phyloP scores from a whole-genome alignment of 2,888 invertebrate genomes.

The Thymelicus lineola region DNA sequence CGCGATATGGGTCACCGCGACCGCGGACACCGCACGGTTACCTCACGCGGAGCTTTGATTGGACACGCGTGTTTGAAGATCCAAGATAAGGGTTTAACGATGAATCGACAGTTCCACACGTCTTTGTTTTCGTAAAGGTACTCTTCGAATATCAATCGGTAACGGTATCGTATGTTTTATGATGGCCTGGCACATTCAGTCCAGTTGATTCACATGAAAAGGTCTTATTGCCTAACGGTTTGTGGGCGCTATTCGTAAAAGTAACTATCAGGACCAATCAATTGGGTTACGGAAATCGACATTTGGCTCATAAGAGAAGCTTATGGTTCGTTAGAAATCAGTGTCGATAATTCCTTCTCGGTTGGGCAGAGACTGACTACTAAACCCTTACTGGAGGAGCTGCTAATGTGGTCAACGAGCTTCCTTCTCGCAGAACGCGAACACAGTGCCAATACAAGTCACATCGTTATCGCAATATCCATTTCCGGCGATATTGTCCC shows the following conservation, averaged over 20 bases:
- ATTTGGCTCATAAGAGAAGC: no score
- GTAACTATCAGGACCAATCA: no score
- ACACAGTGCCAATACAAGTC: conserved; percentile 47
- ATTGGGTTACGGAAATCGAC: no score
- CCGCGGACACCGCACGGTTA: conserved; percentile 33
- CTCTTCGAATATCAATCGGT: background rate
- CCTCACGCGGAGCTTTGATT: conserved; percentile 39
- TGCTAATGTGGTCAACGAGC: background rate
- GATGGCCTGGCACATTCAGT: no score
- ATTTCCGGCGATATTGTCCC: conserved; percentile 66
- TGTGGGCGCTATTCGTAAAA: no score
- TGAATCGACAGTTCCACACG: background rate
- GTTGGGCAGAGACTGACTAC: no score
- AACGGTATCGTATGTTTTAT: background rate
- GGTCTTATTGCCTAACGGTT: no score
- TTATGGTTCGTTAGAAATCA: no score
- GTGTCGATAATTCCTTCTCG: no score
- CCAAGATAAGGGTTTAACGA: background rate
- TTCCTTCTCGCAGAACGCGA: background rate
- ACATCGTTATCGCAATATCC: conserved; percentile 67
- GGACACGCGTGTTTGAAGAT: conserved; percentile 10
- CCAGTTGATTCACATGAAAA: no score
- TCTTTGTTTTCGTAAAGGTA: conserved; percentile 6
- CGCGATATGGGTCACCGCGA: conserved; percentile 43
- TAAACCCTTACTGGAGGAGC: background rate